A percentile compares a stretch with the other conserved stretches of the same genome.
Conservation (phyloP, 2,113 vertebrate species). For the Campylomormyrus tamandua region DNA sequence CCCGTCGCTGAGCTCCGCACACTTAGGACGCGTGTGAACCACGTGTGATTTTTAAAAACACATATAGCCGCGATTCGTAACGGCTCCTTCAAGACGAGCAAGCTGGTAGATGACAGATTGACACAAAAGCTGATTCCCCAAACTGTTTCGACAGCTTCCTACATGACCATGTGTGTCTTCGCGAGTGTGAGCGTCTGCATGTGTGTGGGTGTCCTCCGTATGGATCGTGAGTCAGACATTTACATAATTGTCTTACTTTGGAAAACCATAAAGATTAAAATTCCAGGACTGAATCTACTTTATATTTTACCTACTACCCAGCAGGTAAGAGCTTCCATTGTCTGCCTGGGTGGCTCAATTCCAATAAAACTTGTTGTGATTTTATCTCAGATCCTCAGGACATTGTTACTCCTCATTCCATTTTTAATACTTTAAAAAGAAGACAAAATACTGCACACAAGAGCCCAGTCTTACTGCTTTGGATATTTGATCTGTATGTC, state of each 20-base stretch:
- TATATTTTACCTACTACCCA: background rate
- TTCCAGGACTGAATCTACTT: background rate
- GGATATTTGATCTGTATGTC: background rate
- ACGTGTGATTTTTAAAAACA: slow-evolving; percentile 50
- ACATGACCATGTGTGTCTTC: slow-evolving; percentile 42
- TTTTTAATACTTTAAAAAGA: background rate
- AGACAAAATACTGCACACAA: background rate
- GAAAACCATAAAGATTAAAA: slow-evolving; percentile 6
- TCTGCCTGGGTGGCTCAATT: background rate
- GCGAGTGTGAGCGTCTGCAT: slow-evolving; percentile 12
- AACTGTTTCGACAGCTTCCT: slow-evolving; percentile 50
- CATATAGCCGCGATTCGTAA: slow-evolving; percentile 51
- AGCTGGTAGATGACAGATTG: slow-evolving; percentile 19
- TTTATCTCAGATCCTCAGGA: background rate
- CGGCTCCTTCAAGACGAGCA: slow-evolving; percentile 26
- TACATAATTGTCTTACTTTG: slow-evolving; percentile 14
- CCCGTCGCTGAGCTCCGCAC: slow-evolving; percentile 50
- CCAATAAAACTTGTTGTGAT: background rate
- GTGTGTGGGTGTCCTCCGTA: slow-evolving; percentile 16
- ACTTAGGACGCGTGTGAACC: slow-evolving; percentile 56
- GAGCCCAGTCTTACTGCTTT: background rate
- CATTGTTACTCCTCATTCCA: background rate
- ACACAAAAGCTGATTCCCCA: slow-evolving; percentile 12
- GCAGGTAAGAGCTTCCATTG: background rate
- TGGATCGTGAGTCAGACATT: background rate